Base-by-base conservation (phyloP, 1,140 invertebrate species). In the Aradophagus sp. region DNA sequence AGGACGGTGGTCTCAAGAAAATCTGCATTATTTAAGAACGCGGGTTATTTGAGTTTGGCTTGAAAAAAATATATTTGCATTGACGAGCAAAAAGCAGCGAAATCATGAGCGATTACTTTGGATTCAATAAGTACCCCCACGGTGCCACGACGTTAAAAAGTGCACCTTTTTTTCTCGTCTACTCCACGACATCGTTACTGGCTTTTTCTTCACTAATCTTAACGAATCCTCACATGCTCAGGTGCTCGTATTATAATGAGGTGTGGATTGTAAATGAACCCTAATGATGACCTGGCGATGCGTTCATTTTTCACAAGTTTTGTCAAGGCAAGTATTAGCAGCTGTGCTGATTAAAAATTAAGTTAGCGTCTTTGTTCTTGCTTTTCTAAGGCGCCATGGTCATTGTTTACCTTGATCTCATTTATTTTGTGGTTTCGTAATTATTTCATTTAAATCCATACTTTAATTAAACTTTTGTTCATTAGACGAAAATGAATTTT, bases 181-280 rank as follows among this genome's bases (percentile, higher is more conserved):
- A 74, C 69, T 77, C 70, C 71, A 73, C 74, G 62, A 73, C 65
- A 75, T 82, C 81, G 80, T 84, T 83, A 83, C 79, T 74, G 65
- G 61, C 77, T 81, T 78, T 80, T 82, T 81, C 74, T 70, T 36
- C 63, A 62, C 75, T 81, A 81, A 80, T 81, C 68, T 80, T 75
- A 68, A 77, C 71, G 77, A 74, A 76, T 55, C 59, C 68, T 36
- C 50, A 41, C 48, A 38, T 62, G 55, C 26, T 70, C 65, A 68
- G 58, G 47, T 70, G 62, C 63, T 74, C 65, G 74, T 80, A 78
- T 79, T 77, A 76, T 79, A 79, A 83, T 78, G 77, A 83, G 80
- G 80, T 82, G 81, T 79, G 79, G 79, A 84, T 80, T 82, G 81
- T 80, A 83, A 83, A 84, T 83, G 82, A 83, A 77, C 76, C 77